These are phyloP conservation scores for Carollia perspicillata DNA, from an alignment of 2,113 vertebrate genomes.

Conservation along the genomic window DNA sequence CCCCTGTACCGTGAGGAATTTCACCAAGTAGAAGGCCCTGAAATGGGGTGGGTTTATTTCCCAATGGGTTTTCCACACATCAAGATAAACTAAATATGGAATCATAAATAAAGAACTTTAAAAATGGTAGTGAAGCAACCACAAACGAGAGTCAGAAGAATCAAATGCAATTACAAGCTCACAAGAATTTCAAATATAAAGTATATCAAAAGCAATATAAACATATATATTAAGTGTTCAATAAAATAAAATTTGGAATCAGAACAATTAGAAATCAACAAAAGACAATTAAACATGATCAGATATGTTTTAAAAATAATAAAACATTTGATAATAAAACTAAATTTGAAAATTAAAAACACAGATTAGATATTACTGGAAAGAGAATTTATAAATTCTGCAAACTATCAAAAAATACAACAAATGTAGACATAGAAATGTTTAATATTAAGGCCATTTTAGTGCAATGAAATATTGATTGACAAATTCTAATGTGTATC, in stretches of 20 bases:
- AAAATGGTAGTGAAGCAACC: not conserved
- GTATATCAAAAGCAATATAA: not conserved
- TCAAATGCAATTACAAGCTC: not conserved
- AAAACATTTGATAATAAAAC: not conserved
- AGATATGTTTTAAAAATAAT: too few species aligned
- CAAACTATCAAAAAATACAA: not conserved
- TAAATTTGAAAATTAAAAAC: not conserved
- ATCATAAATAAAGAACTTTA: not conserved
- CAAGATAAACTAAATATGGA: not conserved
- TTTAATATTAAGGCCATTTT: not conserved
- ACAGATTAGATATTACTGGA: not conserved
- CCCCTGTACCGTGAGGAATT: not conserved
- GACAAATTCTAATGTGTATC: not conserved
- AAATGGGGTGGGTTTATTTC: not conserved
- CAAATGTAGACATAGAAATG: not conserved
- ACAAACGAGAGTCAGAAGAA: not conserved
- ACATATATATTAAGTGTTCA: not conserved
- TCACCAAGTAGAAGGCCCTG: not conserved
- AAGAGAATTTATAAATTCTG: not conserved
- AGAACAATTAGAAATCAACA: not conserved
- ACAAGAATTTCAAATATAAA: not conserved
- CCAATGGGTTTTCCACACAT: not conserved
- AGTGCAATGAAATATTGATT: not conserved
- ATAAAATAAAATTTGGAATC: not conserved
- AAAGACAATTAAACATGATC: not conserved